Evolutionary conservation across 2,113 vertebrate genomes (phyloP), one percentile per base, ranked within the genome.

Genomic region (Fulmarus glacialis): DNA sequence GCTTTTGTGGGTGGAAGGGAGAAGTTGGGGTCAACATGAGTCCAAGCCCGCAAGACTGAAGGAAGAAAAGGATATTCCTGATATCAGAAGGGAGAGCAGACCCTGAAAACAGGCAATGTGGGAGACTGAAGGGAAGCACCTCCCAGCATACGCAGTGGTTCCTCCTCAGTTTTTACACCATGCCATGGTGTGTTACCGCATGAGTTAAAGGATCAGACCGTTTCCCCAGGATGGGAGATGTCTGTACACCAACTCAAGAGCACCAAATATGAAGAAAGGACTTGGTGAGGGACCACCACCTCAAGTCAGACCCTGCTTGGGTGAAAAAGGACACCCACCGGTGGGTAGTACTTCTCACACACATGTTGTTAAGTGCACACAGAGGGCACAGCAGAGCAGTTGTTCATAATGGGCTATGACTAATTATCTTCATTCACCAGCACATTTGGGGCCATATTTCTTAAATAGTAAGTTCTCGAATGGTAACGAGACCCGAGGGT

Each of bases 1-100:
- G 40, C 2, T 15, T 83, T 56, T 27, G 12, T 38, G 32, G 12
- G 13, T 34, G 6, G 20, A 87, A 82, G 15, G 53, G 12, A 56
- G 29, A 81, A 68, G 20, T 0, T 50, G 38, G 10, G 11, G 23
- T n/a, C 26, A 63, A 66, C 15, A 45, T 0, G 0, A 52, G 4
- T 15, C 56, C 40, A 47, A 48, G 38, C 3, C 7, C 36, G 1
- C 16, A 79, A 50, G 21, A 7, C 21, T 23, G 29, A 36, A 40
- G 20, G 14, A 56, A 62, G 8, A 50, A 79, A 73, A 55, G 15
- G 15, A 55, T 56, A 34, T 45, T 52, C 43, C 29, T 56, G 36
- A 30, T 24, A 48, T 55, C 52, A 67, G 27, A 64, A 70, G 16
- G 47, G 17, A 80, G 34, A 52, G 15, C 15, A 70, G 48, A 34